phyloP scores from a whole-genome alignment of 2,797 vertebrate genomes.

The Tachyglossus aculeatus region DNA sequence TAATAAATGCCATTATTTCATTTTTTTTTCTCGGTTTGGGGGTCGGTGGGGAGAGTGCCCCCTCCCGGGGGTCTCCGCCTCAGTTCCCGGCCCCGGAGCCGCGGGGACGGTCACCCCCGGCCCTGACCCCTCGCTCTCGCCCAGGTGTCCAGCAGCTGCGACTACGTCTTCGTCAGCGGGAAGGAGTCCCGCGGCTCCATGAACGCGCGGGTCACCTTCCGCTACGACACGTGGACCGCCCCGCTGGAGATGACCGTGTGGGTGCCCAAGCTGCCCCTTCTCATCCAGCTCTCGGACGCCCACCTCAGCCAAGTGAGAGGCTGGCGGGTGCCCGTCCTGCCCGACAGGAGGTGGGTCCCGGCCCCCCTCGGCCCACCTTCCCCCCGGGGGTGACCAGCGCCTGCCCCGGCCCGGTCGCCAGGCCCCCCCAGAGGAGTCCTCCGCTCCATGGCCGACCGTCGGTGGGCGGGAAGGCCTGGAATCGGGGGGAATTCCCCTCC shows the following conservation, averaged over 20 bases:
- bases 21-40: no score
- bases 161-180: conserved; percentile 97
- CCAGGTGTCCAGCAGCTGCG: conserved; percentile 96
- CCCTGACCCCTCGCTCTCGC: conserved; percentile 19
- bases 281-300: conserved; percentile 89
- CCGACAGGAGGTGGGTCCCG: conserved; percentile 89
- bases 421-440: no score
- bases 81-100: not conserved
- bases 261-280: conserved; percentile 95
- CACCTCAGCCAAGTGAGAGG: conserved; percentile 95
- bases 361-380: no score
- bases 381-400: no score
- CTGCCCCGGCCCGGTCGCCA: not conserved
- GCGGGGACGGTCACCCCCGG: no score
- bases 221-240: conserved; percentile 91
- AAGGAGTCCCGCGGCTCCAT: conserved; percentile 95
- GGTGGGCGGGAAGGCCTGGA: no score
- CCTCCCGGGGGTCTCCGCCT: not conserved
- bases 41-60: not conserved
- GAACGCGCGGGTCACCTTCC: conserved; percentile 94
- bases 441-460: no score
- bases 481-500: no score
- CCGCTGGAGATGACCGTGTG: conserved; percentile 95
- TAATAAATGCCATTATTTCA: no score
- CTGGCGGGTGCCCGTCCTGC: conserved; percentile 97